Base-by-base conservation (phyloP, 2,797 vertebrate genomes). In the Tiaroga cobitis region DNA sequence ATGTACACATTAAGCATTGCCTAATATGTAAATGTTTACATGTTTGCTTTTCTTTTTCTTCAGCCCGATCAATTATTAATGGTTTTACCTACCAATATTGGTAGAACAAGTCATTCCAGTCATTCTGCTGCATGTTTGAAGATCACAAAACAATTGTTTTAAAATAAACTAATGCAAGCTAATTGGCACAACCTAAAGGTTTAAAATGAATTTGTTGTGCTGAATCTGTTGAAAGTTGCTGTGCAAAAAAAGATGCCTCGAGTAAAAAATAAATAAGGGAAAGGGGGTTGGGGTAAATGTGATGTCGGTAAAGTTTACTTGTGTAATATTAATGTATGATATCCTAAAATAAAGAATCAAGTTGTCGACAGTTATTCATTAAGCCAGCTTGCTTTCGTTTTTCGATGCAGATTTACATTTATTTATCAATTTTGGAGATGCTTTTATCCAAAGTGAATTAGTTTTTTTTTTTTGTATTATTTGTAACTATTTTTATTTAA, bases 251-350 rank as follows among this genome's bases (percentile, higher is more conserved):
- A 70, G 1, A 37, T 8, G n/a, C 67, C n/a, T 87, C 13, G 2
- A 54, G 49, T 49, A 76, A 61, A 82, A 39, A 76, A 21, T 59
- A 24, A 73, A 11, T 15, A 4, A 46, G 24, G 21, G 18, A 37
- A 61, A 18, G 46, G 18, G 49, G 2, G 46, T 5, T 16, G 46
- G 46, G 46, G 46, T 15, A 46, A 15, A 54, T 78, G 67, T 84
- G 56, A 82, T 85, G 68, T 82, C 76, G 51, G 32, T 82, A 29
- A 83, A 77, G 87, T 86, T 76, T 85, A 51, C 41, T 26, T 78
- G 80, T 88, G 80, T 87, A 63, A 85, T 85, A 34, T 67, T 82
- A 70, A 88, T 87, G 85, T 81, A 82, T 80, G 29, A 86, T 67
- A 68, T 29, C 26, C 26, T 32, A 18, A 85, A 86, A 88, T 86